Evolutionary conservation across 2,797 vertebrate species (phyloP).

Genomic region (Odontamblyopus lacepedii): DNA sequence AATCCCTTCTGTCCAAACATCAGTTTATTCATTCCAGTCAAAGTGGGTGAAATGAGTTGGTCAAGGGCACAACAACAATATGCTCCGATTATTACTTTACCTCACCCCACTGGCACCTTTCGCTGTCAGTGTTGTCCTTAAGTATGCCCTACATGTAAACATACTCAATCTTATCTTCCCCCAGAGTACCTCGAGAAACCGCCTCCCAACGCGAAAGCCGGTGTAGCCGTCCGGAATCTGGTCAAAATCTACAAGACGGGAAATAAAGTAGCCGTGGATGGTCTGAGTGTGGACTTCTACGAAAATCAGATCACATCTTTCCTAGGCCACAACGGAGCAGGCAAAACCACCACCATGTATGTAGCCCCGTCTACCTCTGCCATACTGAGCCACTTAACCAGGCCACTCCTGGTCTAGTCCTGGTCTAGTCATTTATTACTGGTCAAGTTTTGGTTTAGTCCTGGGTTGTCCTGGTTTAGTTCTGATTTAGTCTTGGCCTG

Average conservation of each 20-base stretch:
- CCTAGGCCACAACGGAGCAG: conserved; percentile 95
- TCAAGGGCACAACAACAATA: background rate
- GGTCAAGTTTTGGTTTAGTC: too few relatives aligned
- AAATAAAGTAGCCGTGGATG: conserved; percentile 93
- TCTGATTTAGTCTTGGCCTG: too few relatives aligned
- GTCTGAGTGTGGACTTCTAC: conserved; percentile 92
- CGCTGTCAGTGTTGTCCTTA: background rate
- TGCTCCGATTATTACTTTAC: background rate
- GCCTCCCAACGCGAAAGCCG: conserved; percentile 80
- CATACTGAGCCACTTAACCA: conserved; percentile 21
- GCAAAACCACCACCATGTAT: conserved; percentile 94
- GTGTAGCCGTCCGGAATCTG: conserved; percentile 91
- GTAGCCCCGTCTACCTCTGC: conserved; percentile 40
- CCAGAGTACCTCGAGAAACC: conserved; percentile 89
- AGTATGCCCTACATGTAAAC: background rate
- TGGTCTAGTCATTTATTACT: too few relatives aligned
- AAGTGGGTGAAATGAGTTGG: background rate
- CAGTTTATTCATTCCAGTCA: background rate
- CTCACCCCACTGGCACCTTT: background rate
- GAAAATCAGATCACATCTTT: conserved; percentile 98
- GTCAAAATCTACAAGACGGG: conserved; percentile 95
- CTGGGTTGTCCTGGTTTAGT: too few relatives aligned
- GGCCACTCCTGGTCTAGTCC: background rate
- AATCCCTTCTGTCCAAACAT: background rate
- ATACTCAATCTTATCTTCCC: background rate